Evolutionary conservation across 2,888 invertebrate species (phyloP).

Genomic region (Dicycla oo): DNA sequence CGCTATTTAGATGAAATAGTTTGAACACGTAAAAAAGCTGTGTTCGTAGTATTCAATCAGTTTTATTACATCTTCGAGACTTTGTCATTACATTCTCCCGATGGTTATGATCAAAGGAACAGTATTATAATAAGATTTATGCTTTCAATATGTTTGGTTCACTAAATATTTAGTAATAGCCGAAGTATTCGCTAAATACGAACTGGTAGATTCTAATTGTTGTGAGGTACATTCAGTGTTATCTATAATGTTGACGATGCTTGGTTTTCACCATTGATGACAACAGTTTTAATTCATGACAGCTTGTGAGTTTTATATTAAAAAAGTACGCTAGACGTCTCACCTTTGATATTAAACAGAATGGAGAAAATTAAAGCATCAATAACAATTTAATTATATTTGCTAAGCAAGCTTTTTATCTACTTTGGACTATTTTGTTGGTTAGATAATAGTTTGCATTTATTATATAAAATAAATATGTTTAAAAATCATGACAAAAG

Average conservation of each 20-base stretch:
- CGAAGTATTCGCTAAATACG: conserved; percentile 65
- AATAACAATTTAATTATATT: conserved; percentile 67
- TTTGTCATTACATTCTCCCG: not conserved
- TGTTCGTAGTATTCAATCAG: conserved; percentile 16
- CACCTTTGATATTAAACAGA: conserved; percentile 21
- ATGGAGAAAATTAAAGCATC: conserved; percentile 53
- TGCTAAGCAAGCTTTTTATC: conserved; percentile 80
- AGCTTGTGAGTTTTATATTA: conserved; percentile 19
- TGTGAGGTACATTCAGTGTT: conserved; percentile 77
- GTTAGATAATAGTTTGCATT: conserved; percentile 81
- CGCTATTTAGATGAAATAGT: conserved; percentile 10
- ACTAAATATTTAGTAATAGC: conserved; percentile 55
- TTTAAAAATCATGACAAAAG: conserved; percentile 79
- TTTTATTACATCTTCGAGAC: not conserved
- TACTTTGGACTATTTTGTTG: conserved; percentile 76
- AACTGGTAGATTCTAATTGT: conserved; percentile 76
- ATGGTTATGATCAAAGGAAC: conserved; percentile 1
- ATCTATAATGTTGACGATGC: conserved; percentile 66
- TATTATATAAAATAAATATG: conserved; percentile 69
- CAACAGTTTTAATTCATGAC: conserved; percentile 9
- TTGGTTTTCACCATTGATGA: conserved; percentile 50
- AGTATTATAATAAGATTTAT: conserved; percentile 30
- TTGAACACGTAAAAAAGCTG: conserved; percentile 7
- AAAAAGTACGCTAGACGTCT: conserved; percentile 36
- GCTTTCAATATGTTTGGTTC: conserved; percentile 49